phyloP scores from a whole-genome alignment of 2,888 invertebrate genomes.

The Nephrotoma appendiculata region DNA sequence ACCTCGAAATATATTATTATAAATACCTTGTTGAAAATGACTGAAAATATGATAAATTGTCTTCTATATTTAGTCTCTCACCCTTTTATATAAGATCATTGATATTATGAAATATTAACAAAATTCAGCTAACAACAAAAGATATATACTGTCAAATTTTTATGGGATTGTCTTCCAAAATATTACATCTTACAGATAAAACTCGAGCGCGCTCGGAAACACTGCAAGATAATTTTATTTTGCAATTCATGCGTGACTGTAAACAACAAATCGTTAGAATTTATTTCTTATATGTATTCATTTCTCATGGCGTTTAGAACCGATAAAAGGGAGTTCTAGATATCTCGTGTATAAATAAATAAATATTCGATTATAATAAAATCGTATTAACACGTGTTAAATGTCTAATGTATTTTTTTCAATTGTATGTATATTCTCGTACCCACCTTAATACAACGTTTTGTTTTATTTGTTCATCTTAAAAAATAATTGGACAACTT shows the following conservation, averaged over 20 bases:
- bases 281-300: neutral
- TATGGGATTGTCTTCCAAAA: neutral
- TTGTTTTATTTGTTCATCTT: neutral
- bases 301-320: neutral
- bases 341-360: neutral
- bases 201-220: neutral
- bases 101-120: neutral
- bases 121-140: neutral
- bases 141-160: neutral
- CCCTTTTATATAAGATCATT: neutral
- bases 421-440: neutral
- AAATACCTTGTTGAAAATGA: neutral
- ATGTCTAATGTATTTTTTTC: neutral
- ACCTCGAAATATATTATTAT: neutral
- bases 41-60: neutral
- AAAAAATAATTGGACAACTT: neutral
- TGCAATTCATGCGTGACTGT: neutral
- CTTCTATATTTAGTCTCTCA: neutral
- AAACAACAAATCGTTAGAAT: neutral
- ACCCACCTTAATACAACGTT: neutral
- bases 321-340: neutral
- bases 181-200: neutral
- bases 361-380: neutral
- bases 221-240: neutral
- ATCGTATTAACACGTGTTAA: neutral